Conservation (phyloP, 1,140 invertebrate species). For the Halictus rubicundus region DNA sequence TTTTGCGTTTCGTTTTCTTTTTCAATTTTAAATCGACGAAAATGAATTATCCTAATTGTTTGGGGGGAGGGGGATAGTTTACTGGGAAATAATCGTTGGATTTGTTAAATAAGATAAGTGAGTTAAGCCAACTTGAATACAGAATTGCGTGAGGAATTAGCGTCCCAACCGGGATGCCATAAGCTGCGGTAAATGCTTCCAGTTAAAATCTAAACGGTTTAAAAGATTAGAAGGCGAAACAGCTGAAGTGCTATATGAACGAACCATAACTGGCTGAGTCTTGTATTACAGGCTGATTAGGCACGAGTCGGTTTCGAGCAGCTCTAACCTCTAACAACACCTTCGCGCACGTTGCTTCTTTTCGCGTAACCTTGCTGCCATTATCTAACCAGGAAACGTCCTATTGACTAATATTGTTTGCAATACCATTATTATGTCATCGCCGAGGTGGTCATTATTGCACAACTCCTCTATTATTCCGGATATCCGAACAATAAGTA, state of each 20-base stretch:
- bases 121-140: too few relatives aligned
- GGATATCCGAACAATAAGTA: conserved; percentile 14
- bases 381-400: conserved; percentile 52
- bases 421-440: conserved; percentile 49
- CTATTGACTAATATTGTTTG: conserved; percentile 52
- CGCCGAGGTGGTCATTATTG: conserved; percentile 38
- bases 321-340: conserved; percentile 15
- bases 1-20: too few relatives aligned
- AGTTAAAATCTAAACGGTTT: too few relatives aligned
- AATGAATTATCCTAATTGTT: too few relatives aligned
- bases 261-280: background rate
- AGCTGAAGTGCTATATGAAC: background rate
- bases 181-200: too few relatives aligned
- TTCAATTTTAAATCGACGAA: too few relatives aligned
- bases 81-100: too few relatives aligned
- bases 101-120: too few relatives aligned
- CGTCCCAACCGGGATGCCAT: too few relatives aligned
- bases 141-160: too few relatives aligned
- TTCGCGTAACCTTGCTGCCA: conserved; percentile 42
- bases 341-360: conserved; percentile 27
- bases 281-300: conserved; percentile 21
- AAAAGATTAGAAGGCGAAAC: background rate
- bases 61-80: too few relatives aligned
- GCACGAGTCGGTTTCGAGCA: conserved; percentile 11
- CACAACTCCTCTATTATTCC: conserved; percentile 24